Base-by-base conservation (phyloP, 2,888 invertebrate genomes). In the Hemaris fuciformis region DNA sequence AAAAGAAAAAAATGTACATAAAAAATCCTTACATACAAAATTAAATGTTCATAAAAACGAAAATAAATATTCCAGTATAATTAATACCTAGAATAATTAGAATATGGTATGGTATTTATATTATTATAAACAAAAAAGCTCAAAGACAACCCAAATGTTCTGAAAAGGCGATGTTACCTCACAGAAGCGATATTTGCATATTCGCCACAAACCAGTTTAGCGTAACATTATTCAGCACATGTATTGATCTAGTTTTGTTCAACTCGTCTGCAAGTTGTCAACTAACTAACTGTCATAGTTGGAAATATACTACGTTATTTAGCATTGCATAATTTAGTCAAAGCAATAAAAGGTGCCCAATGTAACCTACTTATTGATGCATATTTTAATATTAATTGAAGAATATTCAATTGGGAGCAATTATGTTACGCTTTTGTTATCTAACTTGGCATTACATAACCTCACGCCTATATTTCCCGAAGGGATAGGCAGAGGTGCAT, bases 361-460 rank as follows among this genome's bases (percentile, higher is more conserved):
- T 53, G 8, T 43, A 61, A 57, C 61, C 61, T 34, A 61, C 43
- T 57, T 61, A 5, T 61, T 61, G 15, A 27, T 27, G 56, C 57
- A 61, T 61, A 56, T 42, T 43, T 61, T 25, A 61, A 61, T 61
- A 43, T 57, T 31, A 23, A 48, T 60, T 60, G 18, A 38, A 38
- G 23, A 48, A 43, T 23, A 38, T 23, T 34, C 22, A 22, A 60
- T 38, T 48, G 15, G 48, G 31, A 53, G 10, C 31, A 53, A 31
- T 53, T 53, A 31, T 31, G 53, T 53, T 53, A 27, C 10, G 27
- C 27, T 18, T 46, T 46, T 48, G 8, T 48, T 48, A 48, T 15
- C 27, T 53, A 53, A 31, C 18, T 3, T 18, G 53, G 27, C n/a
- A n/a, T 53, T 53, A 27, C n/a, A n/a, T n/a, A n/a, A n/a, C n/a